phyloP scores from a whole-genome alignment of 2,888 invertebrate species.

The Lucinisca nassula region DNA sequence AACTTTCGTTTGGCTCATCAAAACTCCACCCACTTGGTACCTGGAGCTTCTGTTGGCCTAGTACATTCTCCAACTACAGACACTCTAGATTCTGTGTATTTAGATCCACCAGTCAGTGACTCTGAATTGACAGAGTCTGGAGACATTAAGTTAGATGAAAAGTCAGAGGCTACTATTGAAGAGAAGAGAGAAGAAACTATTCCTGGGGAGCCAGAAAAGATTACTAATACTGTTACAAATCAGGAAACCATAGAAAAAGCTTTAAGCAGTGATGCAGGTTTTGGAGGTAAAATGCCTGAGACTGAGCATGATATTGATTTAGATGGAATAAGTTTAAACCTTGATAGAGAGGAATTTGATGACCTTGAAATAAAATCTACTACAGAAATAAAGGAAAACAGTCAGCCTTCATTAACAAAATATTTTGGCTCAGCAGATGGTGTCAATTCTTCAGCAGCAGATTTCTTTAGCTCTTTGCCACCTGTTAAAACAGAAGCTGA shows the following conservation, averaged over 20 bases:
- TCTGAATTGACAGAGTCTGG: conserved; percentile 62
- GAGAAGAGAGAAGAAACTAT: conserved; percentile 26
- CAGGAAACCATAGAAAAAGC: background rate
- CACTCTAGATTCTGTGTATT: conserved; percentile 83
- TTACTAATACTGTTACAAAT: background rate
- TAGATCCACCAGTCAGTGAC: conserved; percentile 76
- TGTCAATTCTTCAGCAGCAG: conserved; percentile 72
- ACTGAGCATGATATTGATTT: background rate
- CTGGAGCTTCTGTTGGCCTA: conserved; percentile 48
- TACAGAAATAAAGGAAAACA: conserved; percentile 20
- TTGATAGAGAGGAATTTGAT: conserved; percentile 6
- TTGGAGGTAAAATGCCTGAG: background rate
- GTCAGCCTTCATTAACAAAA: conserved; percentile 75
- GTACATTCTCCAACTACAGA: conserved; percentile 84
- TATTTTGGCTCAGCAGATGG: conserved; percentile 74
- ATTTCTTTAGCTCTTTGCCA: conserved; percentile 77
- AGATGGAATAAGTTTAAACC: background rate
- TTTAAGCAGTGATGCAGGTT: background rate
- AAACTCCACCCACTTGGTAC: background rate
- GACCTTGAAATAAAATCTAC: background rate
- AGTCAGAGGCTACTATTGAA: conserved; percentile 11
- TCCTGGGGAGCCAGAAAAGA: background rate
- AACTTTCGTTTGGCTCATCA: conserved; percentile 34
- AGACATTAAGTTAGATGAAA: background rate
- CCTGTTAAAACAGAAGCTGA: conserved; percentile 44